Evolutionary conservation across 1,140 invertebrate species (phyloP), one percentile per base, ranked within the genome.

Genomic region (Sinella curviseta): DNA sequence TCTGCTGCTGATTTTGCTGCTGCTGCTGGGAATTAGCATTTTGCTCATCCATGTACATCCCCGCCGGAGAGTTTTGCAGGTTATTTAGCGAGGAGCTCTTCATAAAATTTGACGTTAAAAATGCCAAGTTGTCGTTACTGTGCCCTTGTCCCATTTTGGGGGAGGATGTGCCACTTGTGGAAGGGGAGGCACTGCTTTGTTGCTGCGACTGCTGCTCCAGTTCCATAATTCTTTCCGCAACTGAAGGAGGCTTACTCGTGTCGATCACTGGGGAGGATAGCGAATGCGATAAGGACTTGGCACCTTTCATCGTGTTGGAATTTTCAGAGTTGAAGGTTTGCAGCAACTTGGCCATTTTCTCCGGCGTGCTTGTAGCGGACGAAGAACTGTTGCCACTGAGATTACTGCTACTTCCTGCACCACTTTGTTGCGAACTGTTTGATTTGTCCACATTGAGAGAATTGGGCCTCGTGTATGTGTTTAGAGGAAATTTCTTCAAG

Each of bases 221-320:
- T 85, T 94, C 92, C 82, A 89, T 91, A 77, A 94, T 93, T 76
- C 93, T 86, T 83, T 94, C 93, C 14, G 93, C 92, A 4, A 95
- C 93, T 0, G 92, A 92, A 48, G 85, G 84, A 12, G 85, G 85
- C 67, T 86, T 85, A 89, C 86, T 81, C 87, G 87, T 33, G 87
- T 88, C 81, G 87, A 86, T 81, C 16, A 85, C 88, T 12, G 90
- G 86, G 31, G 89, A 87, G 76, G 81, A 70, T 65, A 86, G 79
- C 65, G 65, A 57, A 24, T 39, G 54, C 31, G 55, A 78, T 24
- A 39, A 78, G 54, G 74, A 74, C 31, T 33, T 70, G 31, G 31
- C 35, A 39, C 67, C 70, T 70, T 60, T 77, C 12, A 28, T 17
- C 20, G 17, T 39, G 1, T 77, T 31, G 24, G 70, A 26, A 8